phyloP scores from a whole-genome alignment of 1,140 invertebrate species.

The Cepaea nemoralis region DNA sequence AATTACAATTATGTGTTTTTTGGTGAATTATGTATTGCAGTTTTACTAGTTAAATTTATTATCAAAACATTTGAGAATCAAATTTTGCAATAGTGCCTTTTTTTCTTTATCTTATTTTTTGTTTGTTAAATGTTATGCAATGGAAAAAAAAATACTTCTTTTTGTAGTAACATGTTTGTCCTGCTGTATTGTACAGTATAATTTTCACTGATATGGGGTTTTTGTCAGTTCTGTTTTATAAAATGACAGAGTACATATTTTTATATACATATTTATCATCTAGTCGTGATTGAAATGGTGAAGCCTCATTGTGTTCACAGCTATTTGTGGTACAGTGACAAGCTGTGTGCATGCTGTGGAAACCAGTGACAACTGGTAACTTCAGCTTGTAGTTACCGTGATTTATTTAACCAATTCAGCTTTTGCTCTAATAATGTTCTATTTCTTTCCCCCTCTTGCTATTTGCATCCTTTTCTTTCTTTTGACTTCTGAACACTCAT shows the following conservation, averaged over 20 bases:
- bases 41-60: background rate
- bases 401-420: background rate
- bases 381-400: background rate
- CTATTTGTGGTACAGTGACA: background rate
- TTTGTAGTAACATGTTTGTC: background rate
- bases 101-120: too few species aligned
- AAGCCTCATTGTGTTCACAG: slow-evolving; percentile 5
- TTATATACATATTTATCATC: background rate
- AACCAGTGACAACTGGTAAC: background rate
- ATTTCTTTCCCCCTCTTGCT: too few species aligned
- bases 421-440: too few species aligned
- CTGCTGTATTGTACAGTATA: background rate
- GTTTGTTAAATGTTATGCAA: slow-evolving; percentile 8
- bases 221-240: background rate
- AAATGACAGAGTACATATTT: background rate
- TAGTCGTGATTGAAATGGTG: slow-evolving; percentile 5
- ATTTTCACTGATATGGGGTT: background rate
- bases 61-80: background rate
- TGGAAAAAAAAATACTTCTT: background rate
- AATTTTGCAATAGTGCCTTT: slow-evolving; percentile 16
- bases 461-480: background rate
- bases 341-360: background rate
- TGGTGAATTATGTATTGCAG: background rate
- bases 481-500: background rate
- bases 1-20: background rate